These are phyloP conservation scores for Troilus luridus DNA, from an alignment of 2,888 invertebrate genomes.

Conservation along the genomic window DNA sequence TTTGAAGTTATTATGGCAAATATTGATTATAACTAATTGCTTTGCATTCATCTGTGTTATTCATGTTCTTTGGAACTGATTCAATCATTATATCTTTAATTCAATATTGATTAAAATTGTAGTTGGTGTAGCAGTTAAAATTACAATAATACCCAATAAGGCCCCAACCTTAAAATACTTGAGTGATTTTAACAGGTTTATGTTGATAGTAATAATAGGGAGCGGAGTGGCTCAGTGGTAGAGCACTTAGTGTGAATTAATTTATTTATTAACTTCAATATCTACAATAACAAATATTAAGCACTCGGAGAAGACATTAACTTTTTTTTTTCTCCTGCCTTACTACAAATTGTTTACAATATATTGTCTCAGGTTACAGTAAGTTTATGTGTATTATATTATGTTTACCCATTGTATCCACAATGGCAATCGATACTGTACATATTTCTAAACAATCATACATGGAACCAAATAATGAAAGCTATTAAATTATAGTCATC, in stretches of 20 bases:
- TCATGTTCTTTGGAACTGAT: too few species aligned
- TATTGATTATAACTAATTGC: too few species aligned
- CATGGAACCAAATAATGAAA: background rate
- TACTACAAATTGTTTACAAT: slow-evolving; percentile 51
- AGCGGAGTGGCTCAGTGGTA: too few species aligned
- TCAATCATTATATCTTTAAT: too few species aligned
- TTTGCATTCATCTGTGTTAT: too few species aligned
- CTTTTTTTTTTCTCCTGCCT: slow-evolving; percentile 41
- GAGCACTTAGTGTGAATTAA: slow-evolving; percentile 51
- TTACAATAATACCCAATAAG: too few species aligned
- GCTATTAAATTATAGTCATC: background rate
- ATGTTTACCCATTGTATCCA: background rate
- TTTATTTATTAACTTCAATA: slow-evolving; percentile 50
- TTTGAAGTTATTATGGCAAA: too few species aligned
- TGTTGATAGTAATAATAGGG: too few species aligned
- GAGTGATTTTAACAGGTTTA: too few species aligned
- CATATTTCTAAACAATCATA: slow-evolving; percentile 44
- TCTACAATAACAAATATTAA: slow-evolving; percentile 57
- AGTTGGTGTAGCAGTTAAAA: too few species aligned
- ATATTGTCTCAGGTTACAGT: slow-evolving; percentile 56
- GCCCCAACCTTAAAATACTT: too few species aligned
- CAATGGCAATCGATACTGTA: background rate
- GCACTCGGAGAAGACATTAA: slow-evolving; percentile 55
- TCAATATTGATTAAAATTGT: too few species aligned
- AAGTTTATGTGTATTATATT: slow-evolving; percentile 40